Conservation (phyloP, 2,888 invertebrate genomes). For the Drosophila infuscata region DNA sequence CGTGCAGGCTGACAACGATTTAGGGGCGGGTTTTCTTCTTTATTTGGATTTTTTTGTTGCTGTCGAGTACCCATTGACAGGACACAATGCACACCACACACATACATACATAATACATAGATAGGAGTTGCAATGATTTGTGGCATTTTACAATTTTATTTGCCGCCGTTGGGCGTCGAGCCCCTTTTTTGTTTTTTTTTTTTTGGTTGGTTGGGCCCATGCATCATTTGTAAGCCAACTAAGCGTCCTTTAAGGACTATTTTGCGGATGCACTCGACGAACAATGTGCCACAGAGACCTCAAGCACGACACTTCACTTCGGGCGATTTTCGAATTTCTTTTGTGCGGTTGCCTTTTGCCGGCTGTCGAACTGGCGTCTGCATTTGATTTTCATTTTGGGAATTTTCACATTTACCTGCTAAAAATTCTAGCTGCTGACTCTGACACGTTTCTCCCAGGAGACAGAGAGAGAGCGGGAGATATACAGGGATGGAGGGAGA, state of each 20-base stretch:
- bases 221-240: conserved; percentile 81
- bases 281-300: conserved; percentile 60
- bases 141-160: conserved; percentile 77
- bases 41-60: conserved; percentile 8
- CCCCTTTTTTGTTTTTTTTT: conserved; percentile 29
- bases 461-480: not conserved
- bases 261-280: conserved; percentile 77
- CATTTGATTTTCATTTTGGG: conserved; percentile 66
- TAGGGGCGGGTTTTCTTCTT: conserved; percentile 69
- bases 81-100: conserved; percentile 44
- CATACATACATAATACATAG: conserved; percentile 23
- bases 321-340: conserved; percentile 41
- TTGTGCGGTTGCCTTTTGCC: conserved; percentile 60
- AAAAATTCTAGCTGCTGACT: conserved; percentile 63
- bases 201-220: conserved; percentile 33
- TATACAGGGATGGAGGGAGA: not conserved
- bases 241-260: conserved; percentile 80
- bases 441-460: conserved; percentile 59
- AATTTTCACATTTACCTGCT: conserved; percentile 78
- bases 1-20: conserved; percentile 40
- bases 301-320: conserved; percentile 55
- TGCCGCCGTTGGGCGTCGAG: conserved; percentile 53
- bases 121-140: conserved; percentile 75
- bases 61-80: conserved; percentile 56
- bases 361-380: conserved; percentile 48